Conservation (phyloP, 2,113 vertebrate genomes). For the Clarias gariepinus region DNA sequence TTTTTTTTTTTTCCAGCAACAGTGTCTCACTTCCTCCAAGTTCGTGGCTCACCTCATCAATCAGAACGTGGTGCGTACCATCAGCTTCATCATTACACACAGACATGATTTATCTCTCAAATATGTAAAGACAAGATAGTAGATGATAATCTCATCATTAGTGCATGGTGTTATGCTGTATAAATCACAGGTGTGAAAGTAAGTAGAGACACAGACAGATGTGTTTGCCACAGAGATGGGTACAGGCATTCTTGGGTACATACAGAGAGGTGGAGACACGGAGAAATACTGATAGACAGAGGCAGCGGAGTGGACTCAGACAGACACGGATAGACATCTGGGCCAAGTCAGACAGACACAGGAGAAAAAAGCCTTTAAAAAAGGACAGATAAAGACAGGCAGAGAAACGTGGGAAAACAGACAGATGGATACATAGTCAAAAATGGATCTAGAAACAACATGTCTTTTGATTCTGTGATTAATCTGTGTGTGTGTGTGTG, state of each 20-base stretch:
- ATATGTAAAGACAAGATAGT: too few relatives aligned
- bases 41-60: constrained; percentile 98
- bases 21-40: constrained; percentile 94
- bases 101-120: background rate
- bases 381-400: background rate
- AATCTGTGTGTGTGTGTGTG: background rate
- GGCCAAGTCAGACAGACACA: background rate
- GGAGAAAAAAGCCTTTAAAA: too few relatives aligned
- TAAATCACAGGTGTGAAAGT: background rate
- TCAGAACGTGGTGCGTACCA: constrained; percentile 93
- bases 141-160: background rate
- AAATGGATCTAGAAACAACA: background rate
- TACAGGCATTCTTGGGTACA: background rate
- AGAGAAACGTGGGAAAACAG: background rate
- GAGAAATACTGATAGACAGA: background rate
- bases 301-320: background rate
- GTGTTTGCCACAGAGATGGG: background rate
- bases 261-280: background rate
- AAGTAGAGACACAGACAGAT: background rate
- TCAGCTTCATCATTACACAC: background rate
- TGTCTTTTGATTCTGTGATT: background rate
- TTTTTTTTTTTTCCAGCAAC: constrained; percentile 81
- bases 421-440: background rate
- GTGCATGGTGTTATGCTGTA: background rate
- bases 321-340: background rate